Evolutionary conservation across 2,113 vertebrate species (phyloP), one percentile per base, ranked within the genome.

Genomic region (Meles meles): DNA sequence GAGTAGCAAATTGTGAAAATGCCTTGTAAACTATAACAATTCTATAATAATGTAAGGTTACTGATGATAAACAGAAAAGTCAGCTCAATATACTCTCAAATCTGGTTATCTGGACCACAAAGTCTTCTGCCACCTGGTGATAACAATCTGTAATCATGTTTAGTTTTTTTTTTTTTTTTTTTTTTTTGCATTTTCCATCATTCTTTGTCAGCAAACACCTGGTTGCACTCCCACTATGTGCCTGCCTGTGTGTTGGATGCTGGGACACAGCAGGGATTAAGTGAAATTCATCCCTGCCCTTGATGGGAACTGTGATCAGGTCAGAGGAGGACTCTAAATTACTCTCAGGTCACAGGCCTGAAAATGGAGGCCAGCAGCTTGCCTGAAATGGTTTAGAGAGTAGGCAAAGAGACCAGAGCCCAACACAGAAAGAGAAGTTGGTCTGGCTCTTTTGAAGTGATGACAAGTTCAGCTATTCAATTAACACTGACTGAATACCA

Each of bases 1-100:
- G 42, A 97, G 55, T 88, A 84, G 34, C 21, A 95, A 84, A 63
- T 5, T 96, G 49, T 91, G 59, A 97, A 94, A 93, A 71, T 85
- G 29, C 37, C 94, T 82, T 77, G 14, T 71, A 71, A 92, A 80
- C 80, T 88, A 86, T 74, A 92, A 95, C 92, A 87, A 90, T 74
- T 71, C 39, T 80, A 1, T 85, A 89, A 44, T 82, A 87, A 89
- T 65, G 12, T 67, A 82, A 88, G 29, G 29, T 65, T 95, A 65
- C 69, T 42, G 29, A 72, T 49, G 76, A 96, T 13, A 14, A 96
- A 96, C 14, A 92, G 67, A 92, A 96, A 93, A 92, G 39, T 52
- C 63, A 72, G 61, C 25, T 94, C 23, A 71, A 69, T 71, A 82
- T 55, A 96, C 31, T 87, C 37, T 85, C 81, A 59, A 93, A 88